A percentile compares a stretch with the other conserved stretches of the same genome.
phyloP scores from a whole-genome alignment of 2,888 invertebrate genomes.

The Griposia aprilina region DNA sequence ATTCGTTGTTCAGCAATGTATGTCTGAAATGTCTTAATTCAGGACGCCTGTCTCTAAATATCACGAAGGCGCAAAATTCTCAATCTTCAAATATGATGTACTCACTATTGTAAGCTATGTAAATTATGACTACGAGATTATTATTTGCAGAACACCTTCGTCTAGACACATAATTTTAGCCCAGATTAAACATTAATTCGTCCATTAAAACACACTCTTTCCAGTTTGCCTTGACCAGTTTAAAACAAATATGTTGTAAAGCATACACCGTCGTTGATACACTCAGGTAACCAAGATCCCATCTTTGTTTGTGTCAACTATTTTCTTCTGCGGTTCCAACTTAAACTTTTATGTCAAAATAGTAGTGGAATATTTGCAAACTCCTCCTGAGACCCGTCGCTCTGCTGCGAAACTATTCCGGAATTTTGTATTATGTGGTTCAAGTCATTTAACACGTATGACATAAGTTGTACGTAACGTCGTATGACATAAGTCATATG shows the following conservation, averaged over 20 bases:
- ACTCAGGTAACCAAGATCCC: constrained; percentile 56
- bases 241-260: constrained; percentile 20
- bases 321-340: constrained; percentile 68
- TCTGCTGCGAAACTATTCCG: constrained; percentile 33
- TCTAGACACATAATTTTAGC: constrained; percentile 44
- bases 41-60: neutral
- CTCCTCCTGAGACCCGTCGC: constrained; percentile 22
- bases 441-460: constrained; percentile 10
- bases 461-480: no score
- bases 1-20: neutral
- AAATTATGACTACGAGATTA: constrained; percentile 5
- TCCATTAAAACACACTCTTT: constrained; percentile 26
- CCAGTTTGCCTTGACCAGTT: neutral
- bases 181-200: neutral
- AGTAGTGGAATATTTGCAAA: constrained; percentile 52
- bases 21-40: neutral
- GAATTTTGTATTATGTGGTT: constrained; percentile 30
- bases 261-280: constrained; percentile 1
- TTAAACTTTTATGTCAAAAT: constrained; percentile 70
- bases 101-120: neutral
- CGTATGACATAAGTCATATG: neutral
- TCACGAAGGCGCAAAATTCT: constrained; percentile 13
- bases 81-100: constrained; percentile 18
- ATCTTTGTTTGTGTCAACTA: constrained; percentile 69
- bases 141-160: neutral